These are phyloP conservation scores for Halictus quadricinctus DNA, from an alignment of 2,888 invertebrate genomes.

Conservation along the genomic window DNA sequence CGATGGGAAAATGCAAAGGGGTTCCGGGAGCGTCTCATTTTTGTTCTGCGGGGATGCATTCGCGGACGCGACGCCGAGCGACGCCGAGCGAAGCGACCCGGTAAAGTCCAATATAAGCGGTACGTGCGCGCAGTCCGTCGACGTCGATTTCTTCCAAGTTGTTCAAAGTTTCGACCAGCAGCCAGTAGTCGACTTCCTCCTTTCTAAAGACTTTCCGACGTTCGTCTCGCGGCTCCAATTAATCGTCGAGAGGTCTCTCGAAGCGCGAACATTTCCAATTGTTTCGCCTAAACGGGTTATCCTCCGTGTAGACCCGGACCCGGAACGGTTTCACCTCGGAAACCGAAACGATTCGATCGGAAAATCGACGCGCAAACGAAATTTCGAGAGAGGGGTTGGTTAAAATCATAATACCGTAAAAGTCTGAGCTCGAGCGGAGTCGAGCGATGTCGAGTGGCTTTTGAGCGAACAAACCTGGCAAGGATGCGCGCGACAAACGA, in stretches of 20 bases:
- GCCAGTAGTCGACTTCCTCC: not conserved
- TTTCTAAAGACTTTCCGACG: not conserved
- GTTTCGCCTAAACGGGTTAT: not conserved
- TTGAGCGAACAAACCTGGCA: not conserved
- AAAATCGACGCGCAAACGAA: too few relatives aligned
- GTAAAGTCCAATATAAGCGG: not conserved
- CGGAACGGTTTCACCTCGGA: not conserved
- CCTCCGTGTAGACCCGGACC: not conserved
- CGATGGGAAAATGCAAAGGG: not conserved
- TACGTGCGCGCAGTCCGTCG: conserved; percentile 50
- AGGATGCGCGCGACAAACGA: not conserved
- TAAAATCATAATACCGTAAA: too few relatives aligned
- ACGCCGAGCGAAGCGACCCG: not conserved
- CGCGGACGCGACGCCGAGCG: not conserved
- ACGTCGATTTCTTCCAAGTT: conserved; percentile 42
- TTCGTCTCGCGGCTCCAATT: not conserved
- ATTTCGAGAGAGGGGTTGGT: too few relatives aligned
- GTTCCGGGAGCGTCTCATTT: not conserved
- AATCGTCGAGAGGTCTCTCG: conserved; percentile 7
- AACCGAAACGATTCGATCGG: not conserved
- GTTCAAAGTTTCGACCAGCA: not conserved
- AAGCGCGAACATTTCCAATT: conserved; percentile 9
- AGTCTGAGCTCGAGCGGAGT: too few relatives aligned
- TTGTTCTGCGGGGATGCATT: not conserved
- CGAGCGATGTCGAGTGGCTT: not conserved